phyloP scores from a whole-genome alignment of 2,113 vertebrate species.

The Apistogramma diplotaenia region DNA sequence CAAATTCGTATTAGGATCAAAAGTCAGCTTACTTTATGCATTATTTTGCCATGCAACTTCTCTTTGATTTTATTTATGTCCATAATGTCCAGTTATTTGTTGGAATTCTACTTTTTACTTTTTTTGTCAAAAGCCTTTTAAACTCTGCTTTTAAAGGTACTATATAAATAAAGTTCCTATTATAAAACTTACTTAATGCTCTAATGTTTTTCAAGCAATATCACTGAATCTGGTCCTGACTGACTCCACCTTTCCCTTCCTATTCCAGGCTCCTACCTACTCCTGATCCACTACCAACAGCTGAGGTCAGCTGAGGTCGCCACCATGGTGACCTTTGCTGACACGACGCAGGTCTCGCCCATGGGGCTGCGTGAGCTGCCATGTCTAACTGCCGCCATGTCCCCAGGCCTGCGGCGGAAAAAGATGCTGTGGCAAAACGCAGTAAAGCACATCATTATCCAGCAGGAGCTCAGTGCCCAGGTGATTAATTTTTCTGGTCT shows the following conservation, averaged over 20 bases:
- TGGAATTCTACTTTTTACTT: neutral
- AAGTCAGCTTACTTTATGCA: neutral
- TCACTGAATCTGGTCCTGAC: neutral
- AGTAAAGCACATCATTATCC: slow-evolving; percentile 75
- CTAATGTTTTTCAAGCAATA: neutral
- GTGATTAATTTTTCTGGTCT: slow-evolving; percentile 21
- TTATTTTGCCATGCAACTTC: neutral
- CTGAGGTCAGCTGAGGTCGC: slow-evolving; percentile 13
- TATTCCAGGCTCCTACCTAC: slow-evolving; percentile 2
- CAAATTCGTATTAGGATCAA: neutral
- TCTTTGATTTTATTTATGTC: neutral
- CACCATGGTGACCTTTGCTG: slow-evolving; percentile 69
- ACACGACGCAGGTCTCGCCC: slow-evolving; percentile 40
- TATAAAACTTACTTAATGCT: neutral
- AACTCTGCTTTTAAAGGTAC: neutral
- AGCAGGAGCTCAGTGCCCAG: slow-evolving; percentile 67
- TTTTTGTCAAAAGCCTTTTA: neutral
- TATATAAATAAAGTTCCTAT: neutral
- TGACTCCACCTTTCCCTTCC: neutral
- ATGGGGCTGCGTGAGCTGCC: slow-evolving; percentile 54
- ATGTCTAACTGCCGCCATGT: slow-evolving; percentile 40
- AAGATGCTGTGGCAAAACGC: slow-evolving; percentile 77
- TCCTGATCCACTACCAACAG: slow-evolving; percentile 33
- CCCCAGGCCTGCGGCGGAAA: slow-evolving; percentile 68
- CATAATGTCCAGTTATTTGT: neutral